Conservation (phyloP, 2,888 invertebrate genomes). For the Ceratothoa steindachneri region DNA sequence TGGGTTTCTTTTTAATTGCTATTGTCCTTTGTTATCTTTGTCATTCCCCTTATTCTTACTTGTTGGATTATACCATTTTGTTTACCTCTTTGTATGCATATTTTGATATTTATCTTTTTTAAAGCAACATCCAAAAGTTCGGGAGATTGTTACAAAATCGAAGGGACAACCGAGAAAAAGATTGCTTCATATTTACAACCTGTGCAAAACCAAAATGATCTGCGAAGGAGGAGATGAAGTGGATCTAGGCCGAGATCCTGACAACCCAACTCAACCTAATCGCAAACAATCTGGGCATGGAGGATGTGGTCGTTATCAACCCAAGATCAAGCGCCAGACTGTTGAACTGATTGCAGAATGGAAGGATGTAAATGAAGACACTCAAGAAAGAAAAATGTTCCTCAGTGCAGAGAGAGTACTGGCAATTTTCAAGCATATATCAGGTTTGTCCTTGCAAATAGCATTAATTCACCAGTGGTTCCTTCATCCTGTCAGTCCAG, state of each 20-base stretch:
- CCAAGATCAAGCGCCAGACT: conserved; percentile 80
- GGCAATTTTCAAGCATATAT: conserved; percentile 90
- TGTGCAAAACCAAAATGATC: conserved; percentile 95
- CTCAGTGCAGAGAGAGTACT: conserved; percentile 93
- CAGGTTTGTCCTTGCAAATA: conserved; percentile 40
- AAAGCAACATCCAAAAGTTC: conserved; percentile 70
- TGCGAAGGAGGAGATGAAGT: conserved; percentile 99
- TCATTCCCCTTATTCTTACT: too few species aligned
- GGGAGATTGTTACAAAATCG: conserved; percentile 90
- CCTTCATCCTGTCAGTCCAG: too few species aligned
- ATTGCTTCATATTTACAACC: conserved; percentile 89
- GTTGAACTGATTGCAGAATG: conserved; percentile 94
- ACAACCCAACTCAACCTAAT: conserved; percentile 25
- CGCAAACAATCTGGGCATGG: conserved; percentile 71
- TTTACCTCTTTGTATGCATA: neutral
- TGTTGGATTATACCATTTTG: too few species aligned
- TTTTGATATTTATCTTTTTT: neutral
- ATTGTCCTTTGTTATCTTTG: too few species aligned
- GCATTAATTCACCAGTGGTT: too few species aligned
- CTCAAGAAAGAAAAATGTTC: conserved; percentile 90
- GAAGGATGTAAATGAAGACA: conserved; percentile 97
- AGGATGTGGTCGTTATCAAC: conserved; percentile 97
- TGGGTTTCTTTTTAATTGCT: too few species aligned
- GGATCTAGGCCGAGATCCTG: conserved; percentile 61
- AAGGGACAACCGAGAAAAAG: conserved; percentile 94